phyloP scores from a whole-genome alignment of 2,797 vertebrate species.

The Betta splendens region DNA sequence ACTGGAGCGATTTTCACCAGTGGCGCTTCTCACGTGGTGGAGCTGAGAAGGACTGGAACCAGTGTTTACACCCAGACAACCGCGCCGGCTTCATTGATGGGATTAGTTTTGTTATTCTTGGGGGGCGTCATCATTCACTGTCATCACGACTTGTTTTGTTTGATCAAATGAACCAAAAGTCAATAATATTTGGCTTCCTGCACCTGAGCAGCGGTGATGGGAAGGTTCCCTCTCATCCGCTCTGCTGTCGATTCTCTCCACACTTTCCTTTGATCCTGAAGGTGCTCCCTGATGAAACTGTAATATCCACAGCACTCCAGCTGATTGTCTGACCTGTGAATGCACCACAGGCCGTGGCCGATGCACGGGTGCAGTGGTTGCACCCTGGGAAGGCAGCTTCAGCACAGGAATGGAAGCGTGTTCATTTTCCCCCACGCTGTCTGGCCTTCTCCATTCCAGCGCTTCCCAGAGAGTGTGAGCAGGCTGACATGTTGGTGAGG shows the following conservation, averaged over 20 bases:
- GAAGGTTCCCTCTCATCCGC: neutral
- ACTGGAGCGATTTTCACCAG: conserved; percentile 49
- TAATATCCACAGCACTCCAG: neutral
- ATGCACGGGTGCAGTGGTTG: conserved; percentile 35
- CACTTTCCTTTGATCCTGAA: too few species aligned
- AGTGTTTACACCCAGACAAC: conserved; percentile 4
- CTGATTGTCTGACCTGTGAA: conserved; percentile 14
- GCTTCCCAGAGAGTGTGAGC: conserved; percentile 31
- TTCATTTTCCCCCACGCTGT: conserved; percentile 16
- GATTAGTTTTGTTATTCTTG: neutral
- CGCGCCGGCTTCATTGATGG: neutral
- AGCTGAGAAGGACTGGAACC: conserved; percentile 31
- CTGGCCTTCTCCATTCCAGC: conserved; percentile 25
- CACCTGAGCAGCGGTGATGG: neutral
- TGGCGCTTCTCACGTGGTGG: conserved; percentile 32
- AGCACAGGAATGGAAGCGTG: conserved; percentile 30
- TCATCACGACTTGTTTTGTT: too few species aligned
- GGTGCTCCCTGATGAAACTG: neutral
- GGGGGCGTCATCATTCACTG: neutral
- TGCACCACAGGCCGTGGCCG: conserved; percentile 3
- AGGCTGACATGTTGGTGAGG: conserved; percentile 21
- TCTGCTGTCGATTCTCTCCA: neutral
- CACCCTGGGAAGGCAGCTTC: conserved; percentile 10
- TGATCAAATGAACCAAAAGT: too few species aligned
- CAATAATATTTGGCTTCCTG: too few species aligned